These are phyloP conservation scores for Bombus fervidus DNA, from an alignment of 1,140 invertebrate species.

Conservation along the genomic window DNA sequence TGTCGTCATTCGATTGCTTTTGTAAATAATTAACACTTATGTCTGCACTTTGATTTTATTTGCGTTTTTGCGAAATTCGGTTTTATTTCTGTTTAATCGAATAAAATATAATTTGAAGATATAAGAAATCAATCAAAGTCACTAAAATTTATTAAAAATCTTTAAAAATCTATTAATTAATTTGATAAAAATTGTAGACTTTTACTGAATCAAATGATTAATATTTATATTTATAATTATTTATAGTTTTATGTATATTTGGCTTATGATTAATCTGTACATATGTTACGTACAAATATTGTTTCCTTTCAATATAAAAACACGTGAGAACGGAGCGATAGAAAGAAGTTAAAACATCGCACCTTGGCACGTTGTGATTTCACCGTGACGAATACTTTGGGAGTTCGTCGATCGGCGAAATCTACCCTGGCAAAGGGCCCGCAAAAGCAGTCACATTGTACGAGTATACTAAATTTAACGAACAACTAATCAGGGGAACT, in stretches of 20 bases:
- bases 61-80: not conserved
- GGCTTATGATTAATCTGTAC: not conserved
- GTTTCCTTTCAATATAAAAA: not conserved
- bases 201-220: not conserved
- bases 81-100: not conserved
- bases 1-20: constrained; percentile 6
- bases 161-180: not conserved
- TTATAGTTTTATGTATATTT: not conserved
- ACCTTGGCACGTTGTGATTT: constrained; percentile 26
- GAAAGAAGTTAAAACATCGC: constrained; percentile 8
- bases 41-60: not conserved
- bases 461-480: constrained; percentile 68
- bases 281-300: not conserved
- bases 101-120: not conserved
- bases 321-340: not conserved
- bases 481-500: constrained; percentile 62
- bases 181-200: not conserved
- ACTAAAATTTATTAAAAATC: not conserved
- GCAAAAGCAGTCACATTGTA: constrained; percentile 56
- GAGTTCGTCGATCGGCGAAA: constrained; percentile 63
- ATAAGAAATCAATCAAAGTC: not conserved
- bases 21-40: constrained; percentile 8
- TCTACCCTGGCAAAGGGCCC: constrained; percentile 60
- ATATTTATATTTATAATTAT: not conserved
- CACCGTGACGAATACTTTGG: constrained; percentile 49